Percentiles rank a stretch among this genome's conserved stretches.
Evolutionary conservation across 2,888 invertebrate genomes (phyloP).

Genomic region (Aleiodes testaceus): DNA sequence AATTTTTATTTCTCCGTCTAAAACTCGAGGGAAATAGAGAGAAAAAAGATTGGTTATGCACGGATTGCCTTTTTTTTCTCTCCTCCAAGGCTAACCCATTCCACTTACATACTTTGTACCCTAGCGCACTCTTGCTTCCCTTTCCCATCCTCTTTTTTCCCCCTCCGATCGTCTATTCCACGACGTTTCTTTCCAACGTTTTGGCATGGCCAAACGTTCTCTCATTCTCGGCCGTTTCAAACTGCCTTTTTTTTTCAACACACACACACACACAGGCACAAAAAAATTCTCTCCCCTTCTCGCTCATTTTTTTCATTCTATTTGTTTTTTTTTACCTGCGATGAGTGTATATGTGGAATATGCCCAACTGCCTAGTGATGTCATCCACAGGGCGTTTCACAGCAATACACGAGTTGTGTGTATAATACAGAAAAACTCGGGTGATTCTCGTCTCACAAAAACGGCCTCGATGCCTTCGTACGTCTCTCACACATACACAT

Average conservation of each 20-base stretch:
- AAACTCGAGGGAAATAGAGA: slow-evolving; percentile 17
- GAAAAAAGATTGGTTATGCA: slow-evolving; percentile 41
- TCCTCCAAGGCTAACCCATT: slow-evolving; percentile 60
- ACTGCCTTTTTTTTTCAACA: slow-evolving; percentile 45
- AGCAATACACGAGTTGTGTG: slow-evolving; percentile 14
- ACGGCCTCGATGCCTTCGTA: slow-evolving; percentile 23
- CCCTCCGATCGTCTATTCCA: slow-evolving; percentile 21
- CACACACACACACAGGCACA: not conserved
- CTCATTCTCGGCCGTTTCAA: slow-evolving; percentile 49
- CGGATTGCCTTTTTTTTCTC: slow-evolving; percentile 51
- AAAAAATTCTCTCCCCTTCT: slow-evolving; percentile 40
- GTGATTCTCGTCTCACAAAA: not conserved
- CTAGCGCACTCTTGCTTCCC: slow-evolving; percentile 39
- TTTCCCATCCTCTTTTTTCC: slow-evolving; percentile 28
- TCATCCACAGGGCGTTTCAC: slow-evolving; percentile 55
- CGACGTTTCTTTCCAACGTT: slow-evolving; percentile 41
- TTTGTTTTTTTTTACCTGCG: slow-evolving; percentile 50
- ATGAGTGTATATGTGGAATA: slow-evolving; percentile 34
- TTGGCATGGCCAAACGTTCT: slow-evolving; percentile 44
- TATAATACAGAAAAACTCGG: slow-evolving; percentile 17
- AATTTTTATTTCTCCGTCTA: not conserved
- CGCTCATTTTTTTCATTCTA: slow-evolving; percentile 32
- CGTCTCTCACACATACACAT: slow-evolving; percentile 1
- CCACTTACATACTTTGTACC: slow-evolving; percentile 54
- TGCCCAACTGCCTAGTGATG: slow-evolving; percentile 58